These are phyloP conservation scores for Neostethus bicornis DNA, from an alignment of 2,797 vertebrate genomes.

Conservation along the genomic window DNA sequence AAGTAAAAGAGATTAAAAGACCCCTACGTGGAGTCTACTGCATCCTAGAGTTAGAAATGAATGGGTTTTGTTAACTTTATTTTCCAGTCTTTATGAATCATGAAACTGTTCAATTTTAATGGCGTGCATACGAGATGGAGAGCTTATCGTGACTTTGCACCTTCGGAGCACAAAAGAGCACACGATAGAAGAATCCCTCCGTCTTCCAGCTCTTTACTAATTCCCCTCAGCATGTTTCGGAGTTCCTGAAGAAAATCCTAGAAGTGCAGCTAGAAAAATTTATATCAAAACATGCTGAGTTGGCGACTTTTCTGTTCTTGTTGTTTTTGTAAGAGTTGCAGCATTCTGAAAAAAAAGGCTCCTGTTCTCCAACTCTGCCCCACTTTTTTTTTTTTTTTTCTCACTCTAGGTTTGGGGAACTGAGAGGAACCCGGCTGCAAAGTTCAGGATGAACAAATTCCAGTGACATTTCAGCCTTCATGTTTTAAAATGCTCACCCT, in stretches of 20 bases:
- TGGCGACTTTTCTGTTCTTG: conserved; percentile 5
- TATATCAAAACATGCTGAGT: conserved; percentile 6
- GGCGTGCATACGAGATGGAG: conserved; percentile 31
- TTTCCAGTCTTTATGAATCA: conserved; percentile 47
- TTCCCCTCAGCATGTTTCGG: conserved; percentile 18
- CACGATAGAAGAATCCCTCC: conserved; percentile 2
- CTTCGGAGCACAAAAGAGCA: conserved; percentile 19
- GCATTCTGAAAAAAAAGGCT: conserved; percentile 25
- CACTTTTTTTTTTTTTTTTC: conserved; percentile 24
- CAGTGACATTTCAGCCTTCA: conserved; percentile 47
- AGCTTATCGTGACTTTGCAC: conserved; percentile 28
- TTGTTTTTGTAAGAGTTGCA: conserved; percentile 12
- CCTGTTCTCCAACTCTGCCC: conserved; percentile 40
- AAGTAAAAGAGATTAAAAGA: not conserved
- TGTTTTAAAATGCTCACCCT: conserved; percentile 45
- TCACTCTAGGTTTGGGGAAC: conserved; percentile 11
- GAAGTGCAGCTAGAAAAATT: conserved; percentile 14
- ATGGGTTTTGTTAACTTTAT: conserved; percentile 38
- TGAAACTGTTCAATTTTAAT: conserved; percentile 52
- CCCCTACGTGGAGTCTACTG: conserved; percentile 10
- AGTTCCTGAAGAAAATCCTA: conserved; percentile 11
- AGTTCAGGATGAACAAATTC: conserved; percentile 46
- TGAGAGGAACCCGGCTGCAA: conserved; percentile 20
- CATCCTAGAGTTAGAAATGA: conserved; percentile 23
- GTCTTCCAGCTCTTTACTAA: conserved; percentile 25